A percentile compares a stretch with the other conserved stretches of the same genome.
phyloP scores from a whole-genome alignment of 2,113 vertebrate species.

The Hiodon alosoides region DNA sequence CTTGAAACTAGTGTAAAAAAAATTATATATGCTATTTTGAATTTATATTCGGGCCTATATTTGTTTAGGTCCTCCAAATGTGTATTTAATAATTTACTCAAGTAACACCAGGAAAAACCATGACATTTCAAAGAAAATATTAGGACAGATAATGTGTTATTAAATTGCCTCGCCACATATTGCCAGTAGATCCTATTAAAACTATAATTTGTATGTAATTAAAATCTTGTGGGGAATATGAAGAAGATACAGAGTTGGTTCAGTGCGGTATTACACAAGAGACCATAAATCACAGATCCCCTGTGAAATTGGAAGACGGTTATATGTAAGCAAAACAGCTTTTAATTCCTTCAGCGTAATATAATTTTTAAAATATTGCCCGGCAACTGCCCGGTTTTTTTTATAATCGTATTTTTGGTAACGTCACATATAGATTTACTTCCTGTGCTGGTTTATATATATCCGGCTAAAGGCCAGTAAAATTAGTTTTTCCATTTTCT shows the following conservation, averaged over 20 bases:
- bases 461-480: neutral
- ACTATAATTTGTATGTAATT: conserved; percentile 36
- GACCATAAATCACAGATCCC: conserved; percentile 25
- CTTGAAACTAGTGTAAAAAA: neutral
- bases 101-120: neutral
- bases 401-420: no score
- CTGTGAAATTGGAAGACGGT: conserved; percentile 2
- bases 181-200: conserved; percentile 33
- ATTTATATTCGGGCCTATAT: neutral
- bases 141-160: conserved; percentile 35
- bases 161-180: conserved; percentile 34
- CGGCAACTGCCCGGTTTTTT: neutral
- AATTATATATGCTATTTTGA: neutral
- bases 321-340: conserved; percentile 27
- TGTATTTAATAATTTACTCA: neutral
- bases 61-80: neutral
- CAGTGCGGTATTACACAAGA: conserved; percentile 31
- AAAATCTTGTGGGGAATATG: conserved; percentile 29
- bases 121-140: conserved; percentile 39
- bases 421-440: neutral
- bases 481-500: neutral
- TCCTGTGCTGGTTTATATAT: neutral
- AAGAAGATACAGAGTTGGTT: neutral
- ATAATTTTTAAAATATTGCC: neutral
- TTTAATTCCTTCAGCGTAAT: conserved; percentile 5